Conservation (phyloP, 1,140 invertebrate species). For the Copidosoma floridanum region DNA sequence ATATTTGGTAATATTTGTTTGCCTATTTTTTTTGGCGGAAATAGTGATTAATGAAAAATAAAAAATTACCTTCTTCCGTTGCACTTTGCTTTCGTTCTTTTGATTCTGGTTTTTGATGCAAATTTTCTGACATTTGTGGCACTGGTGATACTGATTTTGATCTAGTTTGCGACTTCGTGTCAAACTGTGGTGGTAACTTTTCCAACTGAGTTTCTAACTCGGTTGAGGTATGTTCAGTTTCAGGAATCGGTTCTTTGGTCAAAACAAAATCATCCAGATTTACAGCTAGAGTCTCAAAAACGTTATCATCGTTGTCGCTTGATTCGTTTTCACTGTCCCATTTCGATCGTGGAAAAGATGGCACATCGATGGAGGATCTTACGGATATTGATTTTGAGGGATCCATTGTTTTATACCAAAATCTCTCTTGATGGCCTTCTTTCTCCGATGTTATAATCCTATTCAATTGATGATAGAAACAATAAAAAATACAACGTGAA, state of each 20-base stretch:
- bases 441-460: slow-evolving; percentile 35
- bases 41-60: no score
- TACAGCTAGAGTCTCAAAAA: slow-evolving; percentile 11
- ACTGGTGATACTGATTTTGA: background rate
- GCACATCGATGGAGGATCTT: slow-evolving; percentile 25
- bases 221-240: background rate
- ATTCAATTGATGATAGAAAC: no score
- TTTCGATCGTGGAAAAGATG: slow-evolving; percentile 46
- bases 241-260: background rate
- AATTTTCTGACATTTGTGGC: background rate
- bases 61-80: slow-evolving; percentile 1
- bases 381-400: slow-evolving; percentile 28
- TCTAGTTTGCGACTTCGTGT: background rate
- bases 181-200: background rate
- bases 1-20: background rate
- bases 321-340: slow-evolving; percentile 50
- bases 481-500: no score
- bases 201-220: background rate
- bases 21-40: no score
- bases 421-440: slow-evolving; percentile 32
- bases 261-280: slow-evolving; percentile 1
- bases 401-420: slow-evolving; percentile 37
- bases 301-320: slow-evolving; percentile 34
- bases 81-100: background rate
- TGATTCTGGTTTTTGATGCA: background rate